Conservation (phyloP, 1,140 invertebrate species). For the Danaus melanippus region DNA sequence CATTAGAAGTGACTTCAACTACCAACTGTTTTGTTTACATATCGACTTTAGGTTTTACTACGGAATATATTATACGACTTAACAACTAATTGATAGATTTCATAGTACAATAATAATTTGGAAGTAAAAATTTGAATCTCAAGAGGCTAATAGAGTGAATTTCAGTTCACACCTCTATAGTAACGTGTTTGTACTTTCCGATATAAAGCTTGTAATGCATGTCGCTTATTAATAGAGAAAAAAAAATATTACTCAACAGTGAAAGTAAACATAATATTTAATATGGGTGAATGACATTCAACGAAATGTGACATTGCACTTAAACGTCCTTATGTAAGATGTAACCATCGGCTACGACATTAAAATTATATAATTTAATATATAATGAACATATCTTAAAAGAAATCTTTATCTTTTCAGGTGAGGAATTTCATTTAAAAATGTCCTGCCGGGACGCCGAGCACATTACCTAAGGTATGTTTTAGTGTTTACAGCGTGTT, state of each 20-base stretch:
- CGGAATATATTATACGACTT: no score
- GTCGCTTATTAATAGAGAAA: no score
- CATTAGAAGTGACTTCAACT: no score
- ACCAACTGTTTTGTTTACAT: no score
- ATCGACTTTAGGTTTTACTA: no score
- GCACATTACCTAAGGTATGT: conserved; percentile 56
- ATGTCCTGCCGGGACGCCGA: conserved; percentile 45
- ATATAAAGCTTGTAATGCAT: no score
- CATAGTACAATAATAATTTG: no score
- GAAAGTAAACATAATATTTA: conserved; percentile 14
- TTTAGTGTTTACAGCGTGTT: neutral
- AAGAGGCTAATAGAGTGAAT: neutral
- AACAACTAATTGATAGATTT: no score
- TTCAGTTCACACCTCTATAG: neutral
- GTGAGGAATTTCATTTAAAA: conserved; percentile 48
- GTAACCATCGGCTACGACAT: conserved; percentile 15
- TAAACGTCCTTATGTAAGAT: conserved; percentile 23
- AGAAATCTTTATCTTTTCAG: conserved; percentile 27
- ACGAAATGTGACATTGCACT: conserved; percentile 28
- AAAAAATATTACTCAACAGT: conserved; percentile 7
- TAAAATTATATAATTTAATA: conserved; percentile 29
- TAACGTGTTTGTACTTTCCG: neutral
- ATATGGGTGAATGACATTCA: conserved; percentile 25
- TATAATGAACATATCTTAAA: neutral
- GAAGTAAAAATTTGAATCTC: no score